phyloP scores from a whole-genome alignment of 2,113 vertebrate genomes.

The Corythaixoides concolor region DNA sequence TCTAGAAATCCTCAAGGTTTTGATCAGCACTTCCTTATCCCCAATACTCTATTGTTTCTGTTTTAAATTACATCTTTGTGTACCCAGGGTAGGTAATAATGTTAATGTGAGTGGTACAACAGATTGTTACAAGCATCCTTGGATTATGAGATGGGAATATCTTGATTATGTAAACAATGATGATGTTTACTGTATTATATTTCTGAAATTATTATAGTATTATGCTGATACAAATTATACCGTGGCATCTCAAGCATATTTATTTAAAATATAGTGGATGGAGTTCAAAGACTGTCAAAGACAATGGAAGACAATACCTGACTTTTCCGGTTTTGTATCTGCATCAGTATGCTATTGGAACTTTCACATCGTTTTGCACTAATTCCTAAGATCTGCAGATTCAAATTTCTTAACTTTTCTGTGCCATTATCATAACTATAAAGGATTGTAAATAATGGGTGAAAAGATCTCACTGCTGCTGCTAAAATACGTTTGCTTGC shows the following conservation, averaged over 20 bases:
- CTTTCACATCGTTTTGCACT: neutral
- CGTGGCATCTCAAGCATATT: neutral
- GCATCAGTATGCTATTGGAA: neutral
- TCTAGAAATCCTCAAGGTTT: neutral
- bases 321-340: neutral
- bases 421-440: neutral
- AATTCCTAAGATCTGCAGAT: neutral
- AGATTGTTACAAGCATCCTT: constrained; percentile 42
- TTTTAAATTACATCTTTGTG: constrained; percentile 17
- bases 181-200: neutral
- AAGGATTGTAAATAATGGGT: neutral
- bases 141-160: constrained; percentile 13
- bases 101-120: constrained; percentile 32
- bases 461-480: neutral
- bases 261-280: neutral
- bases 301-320: constrained; percentile 8
- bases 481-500: neutral
- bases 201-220: constrained; percentile 1
- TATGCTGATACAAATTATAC: neutral
- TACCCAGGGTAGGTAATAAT: constrained; percentile 3
- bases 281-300: constrained; percentile 2
- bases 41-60: neutral
- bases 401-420: neutral
- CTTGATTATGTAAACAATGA: constrained; percentile 21
- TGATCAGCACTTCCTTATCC: constrained; percentile 18